Base-by-base conservation (phyloP, 2,888 invertebrate species). In the Apodemia duryi region DNA sequence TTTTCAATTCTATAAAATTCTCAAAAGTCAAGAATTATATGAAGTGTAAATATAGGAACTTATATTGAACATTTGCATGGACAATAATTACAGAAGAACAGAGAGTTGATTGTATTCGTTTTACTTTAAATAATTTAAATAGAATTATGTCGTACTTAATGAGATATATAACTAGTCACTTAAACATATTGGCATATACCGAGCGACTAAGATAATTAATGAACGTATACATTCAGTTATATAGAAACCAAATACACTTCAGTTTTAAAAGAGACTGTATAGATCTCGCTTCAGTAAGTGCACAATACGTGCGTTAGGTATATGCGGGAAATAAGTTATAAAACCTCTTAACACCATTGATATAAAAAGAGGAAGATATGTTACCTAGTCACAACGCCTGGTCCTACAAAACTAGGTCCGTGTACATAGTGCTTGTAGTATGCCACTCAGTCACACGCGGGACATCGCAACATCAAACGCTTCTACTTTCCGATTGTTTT, bases 41-140 rank as follows among this genome's bases (percentile, higher is more conserved):
- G 28, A 29, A 29, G 13, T 32, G 57, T 57, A 57, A 29, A 57
- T 57, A 57, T 57, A 57, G 57, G 57, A 57, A 57, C 57, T 32
- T 57, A 32, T 11, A 32, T 57, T 32, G 32, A 32, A 46, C 13
- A 13, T 46, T 13, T 46, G 13, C n/a, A 13, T 46, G 46, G 46
- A 1, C 13, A 46, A n/a, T 46, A 46, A 46, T 13, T 46, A 46
- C 46, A 46, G 6, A 43, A 43, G 3, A 46, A 46, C 5, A 46
- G 38, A n/a, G 5, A 46, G 46, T n/a, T 46, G 13, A 46, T 46
- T 46, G 13, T 13, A 46, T 46, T 46, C 11, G 13, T 11, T 43
- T 43, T 43, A 4, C 43, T 11, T 43, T 43, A 11, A 43, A 11
- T 13, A 43, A 7, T 43, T 43, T 11, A 13, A 43, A 43, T 11